Evolutionary conservation across 2,888 invertebrate species (phyloP), one percentile per base, ranked within the genome.

Genomic region (Scaptomyza polygonia): DNA sequence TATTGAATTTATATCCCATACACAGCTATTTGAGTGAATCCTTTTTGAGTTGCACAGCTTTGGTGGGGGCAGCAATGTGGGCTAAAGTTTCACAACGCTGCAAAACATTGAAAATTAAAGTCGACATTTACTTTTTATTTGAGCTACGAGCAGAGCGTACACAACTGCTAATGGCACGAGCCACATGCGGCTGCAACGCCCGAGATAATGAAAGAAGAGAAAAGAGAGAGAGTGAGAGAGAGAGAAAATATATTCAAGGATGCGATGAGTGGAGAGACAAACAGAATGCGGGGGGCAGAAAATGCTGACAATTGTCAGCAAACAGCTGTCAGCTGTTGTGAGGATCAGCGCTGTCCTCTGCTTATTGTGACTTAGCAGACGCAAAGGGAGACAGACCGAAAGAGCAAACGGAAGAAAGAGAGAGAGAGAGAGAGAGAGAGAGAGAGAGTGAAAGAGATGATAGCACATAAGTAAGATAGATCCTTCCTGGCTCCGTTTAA

Each of bases 321-420:
- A 84, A 78, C 85, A 85, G 87, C 85, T 85, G 85, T 62, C 85
- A 85, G 85, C 85, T 85, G 85, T 88, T 84, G 51, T 59, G 55
- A 87, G 72, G 85, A 76, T 85, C 83, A 54, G 69, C 58, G 62
- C 49, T 53, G 44, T 55, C 55, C 54, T 11, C 18, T 12, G 18
- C 21, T 56, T 62, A 32, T 75, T 68, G 62, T 65, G 77, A 53
- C 77, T 82, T 43, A 55, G 53, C 61, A 40, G 47, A 32, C 47
- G 34, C 29, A 30, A 47, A 51, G 34, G 30, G 34, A 52, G 56
- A 11, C 11, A 8, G n/a, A 6, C 21, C 34, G 12, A 54, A 29
- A 9, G 8, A 47, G 2, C 0, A 18, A n/a, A 18, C 39, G 16
- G 39, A 18, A 18, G 47, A 12, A 5, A 44, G 30, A 36, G 45